Evolutionary conservation across 2,888 invertebrate genomes (phyloP).

Genomic region (Nesidiocoris tenuis): DNA sequence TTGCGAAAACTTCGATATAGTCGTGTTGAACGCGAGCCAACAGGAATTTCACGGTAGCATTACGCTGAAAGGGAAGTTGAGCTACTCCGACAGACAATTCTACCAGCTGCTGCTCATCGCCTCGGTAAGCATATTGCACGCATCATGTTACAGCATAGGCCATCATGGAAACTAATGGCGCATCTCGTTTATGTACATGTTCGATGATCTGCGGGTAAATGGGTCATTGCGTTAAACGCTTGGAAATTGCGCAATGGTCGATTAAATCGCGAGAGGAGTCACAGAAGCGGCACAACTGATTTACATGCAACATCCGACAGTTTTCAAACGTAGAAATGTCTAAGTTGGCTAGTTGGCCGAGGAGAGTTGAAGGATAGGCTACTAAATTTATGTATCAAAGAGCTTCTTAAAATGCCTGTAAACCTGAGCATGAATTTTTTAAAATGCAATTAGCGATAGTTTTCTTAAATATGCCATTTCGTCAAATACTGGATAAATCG

Average conservation of each 20-base stretch:
- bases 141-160: too few relatives aligned
- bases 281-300: background rate
- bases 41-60: conserved; percentile 64
- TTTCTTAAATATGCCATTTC: too few relatives aligned
- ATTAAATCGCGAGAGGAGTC: background rate
- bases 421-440: too few relatives aligned
- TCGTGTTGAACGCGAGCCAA: conserved; percentile 64
- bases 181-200: background rate
- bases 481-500: too few relatives aligned
- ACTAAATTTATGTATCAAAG: too few relatives aligned
- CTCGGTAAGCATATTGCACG: conserved; percentile 61
- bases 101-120: conserved; percentile 76
- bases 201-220: background rate
- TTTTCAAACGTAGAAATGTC: too few relatives aligned
- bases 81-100: conserved; percentile 75
- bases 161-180: conserved; percentile 2
- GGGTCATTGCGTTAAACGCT: background rate
- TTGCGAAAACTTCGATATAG: conserved; percentile 69
- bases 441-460: too few relatives aligned
- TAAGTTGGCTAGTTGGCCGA: too few relatives aligned
- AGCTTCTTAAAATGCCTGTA: too few relatives aligned
- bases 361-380: too few relatives aligned
- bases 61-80: conserved; percentile 67
- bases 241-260: background rate
- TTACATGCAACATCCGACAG: too few relatives aligned